These are phyloP conservation scores for Stomorhina lunata DNA, from an alignment of 2,888 invertebrate species.

Conservation along the genomic window DNA sequence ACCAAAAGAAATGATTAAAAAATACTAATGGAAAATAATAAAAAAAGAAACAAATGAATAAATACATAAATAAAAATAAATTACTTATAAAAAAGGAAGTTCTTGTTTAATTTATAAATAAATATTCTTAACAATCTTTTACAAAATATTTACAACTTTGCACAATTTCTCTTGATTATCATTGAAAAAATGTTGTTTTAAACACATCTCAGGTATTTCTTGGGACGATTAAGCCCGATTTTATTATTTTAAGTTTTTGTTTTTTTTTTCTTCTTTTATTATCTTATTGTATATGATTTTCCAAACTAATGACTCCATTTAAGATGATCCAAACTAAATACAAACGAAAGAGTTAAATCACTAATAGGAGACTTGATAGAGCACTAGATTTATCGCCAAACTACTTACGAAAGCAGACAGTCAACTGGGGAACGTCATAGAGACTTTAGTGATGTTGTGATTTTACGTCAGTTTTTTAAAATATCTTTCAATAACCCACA, in stretches of 20 bases:
- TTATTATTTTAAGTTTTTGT: neutral
- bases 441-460: neutral
- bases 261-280: neutral
- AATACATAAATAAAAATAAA: conserved; percentile 44
- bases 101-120: conserved; percentile 38
- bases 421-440: conserved; percentile 4
- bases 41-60: conserved; percentile 1
- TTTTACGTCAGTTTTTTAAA: no score
- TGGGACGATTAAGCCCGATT: conserved; percentile 39
- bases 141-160: conserved; percentile 64
- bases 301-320: conserved; percentile 64
- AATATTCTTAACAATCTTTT: conserved; percentile 35
- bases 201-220: conserved; percentile 60
- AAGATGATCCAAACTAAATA: conserved; percentile 31
- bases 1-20: conserved; percentile 9
- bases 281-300: neutral
- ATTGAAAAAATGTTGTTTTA: conserved; percentile 59
- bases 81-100: conserved; percentile 51
- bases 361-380: conserved; percentile 40
- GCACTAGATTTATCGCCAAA: conserved; percentile 44
- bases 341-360: conserved; percentile 28
- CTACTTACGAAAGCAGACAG: neutral
- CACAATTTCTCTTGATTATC: conserved; percentile 62
- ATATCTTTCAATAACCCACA: no score
- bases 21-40: conserved; percentile 9